Evolutionary conservation across 2,113 vertebrate genomes (phyloP).

Genomic region (Caranx melampygus): DNA sequence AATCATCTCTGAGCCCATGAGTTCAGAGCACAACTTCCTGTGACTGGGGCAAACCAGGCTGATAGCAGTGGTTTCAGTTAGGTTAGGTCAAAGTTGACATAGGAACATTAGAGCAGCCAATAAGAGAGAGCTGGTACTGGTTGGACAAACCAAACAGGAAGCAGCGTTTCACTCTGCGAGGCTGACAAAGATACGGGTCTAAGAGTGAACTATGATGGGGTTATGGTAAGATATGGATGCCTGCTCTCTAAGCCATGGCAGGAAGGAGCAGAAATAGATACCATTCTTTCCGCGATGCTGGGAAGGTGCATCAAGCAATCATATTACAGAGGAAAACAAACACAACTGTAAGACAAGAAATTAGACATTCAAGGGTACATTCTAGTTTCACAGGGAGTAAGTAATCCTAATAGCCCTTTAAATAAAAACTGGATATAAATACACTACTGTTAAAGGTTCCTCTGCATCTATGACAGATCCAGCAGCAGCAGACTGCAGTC

Average conservation of each 20-base stretch:
- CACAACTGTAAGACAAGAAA: slow-evolving; percentile 56
- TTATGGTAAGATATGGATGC: slow-evolving; percentile 74
- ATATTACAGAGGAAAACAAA: slow-evolving; percentile 59
- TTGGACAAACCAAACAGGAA: slow-evolving; percentile 79
- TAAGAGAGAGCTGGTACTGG: slow-evolving; percentile 73
- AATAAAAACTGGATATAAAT: slow-evolving; percentile 36
- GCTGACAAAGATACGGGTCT: slow-evolving; percentile 71
- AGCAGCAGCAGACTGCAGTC: slow-evolving; percentile 18
- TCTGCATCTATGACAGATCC: slow-evolving; percentile 33
- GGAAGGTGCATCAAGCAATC: slow-evolving; percentile 71
- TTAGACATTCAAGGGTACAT: slow-evolving; percentile 27
- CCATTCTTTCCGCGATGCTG: slow-evolving; percentile 68
- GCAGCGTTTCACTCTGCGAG: slow-evolving; percentile 58
- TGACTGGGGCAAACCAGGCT: slow-evolving; percentile 77
- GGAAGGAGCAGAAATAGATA: slow-evolving; percentile 81
- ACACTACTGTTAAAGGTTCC: slow-evolving; percentile 30
- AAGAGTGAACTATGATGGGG: slow-evolving; percentile 57
- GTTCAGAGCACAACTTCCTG: slow-evolving; percentile 88
- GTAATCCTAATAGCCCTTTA: slow-evolving; percentile 22
- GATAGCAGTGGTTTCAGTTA: slow-evolving; percentile 73
- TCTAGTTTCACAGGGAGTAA: slow-evolving; percentile 2
- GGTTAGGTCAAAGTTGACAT: slow-evolving; percentile 64
- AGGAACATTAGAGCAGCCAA: slow-evolving; percentile 44
- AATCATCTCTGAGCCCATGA: slow-evolving; percentile 74
- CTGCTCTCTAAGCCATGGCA: slow-evolving; percentile 62